Base-by-base conservation (phyloP, 2,797 vertebrate genomes). In the Sparus aurata region DNA sequence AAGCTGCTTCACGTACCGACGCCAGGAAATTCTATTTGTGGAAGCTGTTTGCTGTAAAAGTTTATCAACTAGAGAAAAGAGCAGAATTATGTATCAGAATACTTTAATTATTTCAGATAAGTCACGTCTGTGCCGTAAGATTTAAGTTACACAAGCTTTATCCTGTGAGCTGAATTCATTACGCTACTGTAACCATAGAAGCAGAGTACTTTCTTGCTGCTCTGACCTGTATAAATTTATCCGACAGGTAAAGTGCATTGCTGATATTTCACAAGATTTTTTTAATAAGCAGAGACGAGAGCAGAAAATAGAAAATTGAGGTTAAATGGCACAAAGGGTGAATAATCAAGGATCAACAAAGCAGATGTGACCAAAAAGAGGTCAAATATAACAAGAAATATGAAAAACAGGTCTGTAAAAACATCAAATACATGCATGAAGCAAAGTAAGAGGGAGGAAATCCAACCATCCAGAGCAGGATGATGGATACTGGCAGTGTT, bases 401-500 rank as follows among this genome's bases (percentile, higher is more conserved):
- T 50, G 12, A 65, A 62, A 4, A 45, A 38, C 13, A 61, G 2
- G 18, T 12, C 11, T 23, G 13, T 17, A 5, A 58, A 46, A 27
- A 63, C 6, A 27, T 6, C 3, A 50, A 65, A n/a, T n/a, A 16
- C 20, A 20, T 62, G 22, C 60, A 18, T 46, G 62, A 15, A 65
- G 30, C 30, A n/a, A 38, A 13, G 41, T 7, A 3, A n/a, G 16
- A 63, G 27, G 12, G 27, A 45, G 57, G 10, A 58, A 52, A 50
- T 23, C n/a, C 13, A 17, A 49, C 27, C 23, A 11, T 10, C 45
- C 17, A 25, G 59, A 77, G 18, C 41, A 59, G 34, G 17, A 17
- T n/a, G 53, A 22, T 18, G 30, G 41, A 16, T 12, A 55, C 67
- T 16, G 30, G 43, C 43, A 57, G 54, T 50, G 63, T 61, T 81